phyloP scores from a whole-genome alignment of 2,888 invertebrate species.

The Steinernema hermaphroditum region DNA sequence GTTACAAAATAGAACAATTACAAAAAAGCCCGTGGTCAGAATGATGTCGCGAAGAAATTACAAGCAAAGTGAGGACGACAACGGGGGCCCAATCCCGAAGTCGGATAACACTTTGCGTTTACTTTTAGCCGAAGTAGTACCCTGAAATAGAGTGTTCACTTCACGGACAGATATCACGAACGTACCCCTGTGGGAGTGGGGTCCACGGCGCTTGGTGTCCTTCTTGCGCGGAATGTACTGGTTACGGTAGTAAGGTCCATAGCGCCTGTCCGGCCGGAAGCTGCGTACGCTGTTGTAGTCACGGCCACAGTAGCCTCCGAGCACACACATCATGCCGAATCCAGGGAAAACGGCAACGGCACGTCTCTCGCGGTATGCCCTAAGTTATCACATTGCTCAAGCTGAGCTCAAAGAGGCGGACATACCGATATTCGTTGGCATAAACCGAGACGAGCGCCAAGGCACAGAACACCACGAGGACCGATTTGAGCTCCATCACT shows the following conservation, averaged over 20 bases:
- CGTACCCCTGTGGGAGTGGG: neutral
- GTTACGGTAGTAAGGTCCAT: slow-evolving; percentile 29
- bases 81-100: slow-evolving; percentile 26
- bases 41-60: neutral
- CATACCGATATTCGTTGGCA: neutral
- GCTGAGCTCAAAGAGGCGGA: too few species aligned
- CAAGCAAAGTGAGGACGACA: neutral
- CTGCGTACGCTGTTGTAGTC: neutral
- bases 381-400: too few species aligned
- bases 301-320: neutral
- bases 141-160: neutral
- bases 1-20: neutral
- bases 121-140: neutral
- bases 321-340: neutral
- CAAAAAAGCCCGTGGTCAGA: slow-evolving; percentile 25
- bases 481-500: slow-evolving; percentile 25
- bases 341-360: slow-evolving; percentile 1
- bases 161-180: too few species aligned
- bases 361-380: neutral
- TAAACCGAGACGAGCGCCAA: neutral
- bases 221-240: neutral
- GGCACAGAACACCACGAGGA: slow-evolving; percentile 21
- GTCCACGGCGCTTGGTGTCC: too few species aligned
- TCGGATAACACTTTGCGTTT: neutral
- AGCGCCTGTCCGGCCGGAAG: neutral